Evolutionary conservation across 2,797 vertebrate genomes (phyloP), one percentile per base, ranked within the genome.

Genomic region (Hippoglossus hippoglossus): DNA sequence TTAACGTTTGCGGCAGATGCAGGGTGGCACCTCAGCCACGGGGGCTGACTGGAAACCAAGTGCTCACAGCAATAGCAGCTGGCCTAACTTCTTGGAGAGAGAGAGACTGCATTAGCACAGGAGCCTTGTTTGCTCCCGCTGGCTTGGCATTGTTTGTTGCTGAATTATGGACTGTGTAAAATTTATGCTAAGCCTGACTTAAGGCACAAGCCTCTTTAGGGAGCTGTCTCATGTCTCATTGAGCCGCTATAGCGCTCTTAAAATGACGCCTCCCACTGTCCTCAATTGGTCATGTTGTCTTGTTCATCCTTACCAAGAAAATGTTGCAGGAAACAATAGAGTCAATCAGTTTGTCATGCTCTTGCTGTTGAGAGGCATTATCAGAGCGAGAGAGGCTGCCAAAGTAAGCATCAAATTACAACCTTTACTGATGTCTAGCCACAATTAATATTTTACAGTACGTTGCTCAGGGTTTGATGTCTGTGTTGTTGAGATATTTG

Each of bases 131-230:
- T 80, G 69, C 80, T 54, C 44, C 80, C 68, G 67, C 52, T 58
- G 63, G 28, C 57, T 73, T 71, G 46, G 72, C 53, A 67, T 80
- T 84, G 88, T 84, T 80, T 79, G 77, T 57, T 39, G 75, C 53
- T 78, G 73, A 87, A 83, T 85, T 84, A 78, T 84, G 71, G 74
- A 68, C 57, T 36, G 71, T 81, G 80, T 73, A 70, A 76, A 83
- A 88, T 87, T 63, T 76, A 85, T 87, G 81, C 80, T 81, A 67
- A 83, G 81, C 83, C 85, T 67, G 63, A 83, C 75, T 89, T 83
- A 68, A 79, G 82, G 80, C 76, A 11, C 73, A 39, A 25, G 70
- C 65, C 79, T 85, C 80, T 79, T 77, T 57, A 78, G 54, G 73
- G 78, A 79, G 79, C 75, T 64, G 77, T 83, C 67, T 77, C 68